Evolutionary conservation across 2,888 invertebrate species (phyloP), one percentile per base, ranked within the genome.

Genomic region (Chloromyia formosa): DNA sequence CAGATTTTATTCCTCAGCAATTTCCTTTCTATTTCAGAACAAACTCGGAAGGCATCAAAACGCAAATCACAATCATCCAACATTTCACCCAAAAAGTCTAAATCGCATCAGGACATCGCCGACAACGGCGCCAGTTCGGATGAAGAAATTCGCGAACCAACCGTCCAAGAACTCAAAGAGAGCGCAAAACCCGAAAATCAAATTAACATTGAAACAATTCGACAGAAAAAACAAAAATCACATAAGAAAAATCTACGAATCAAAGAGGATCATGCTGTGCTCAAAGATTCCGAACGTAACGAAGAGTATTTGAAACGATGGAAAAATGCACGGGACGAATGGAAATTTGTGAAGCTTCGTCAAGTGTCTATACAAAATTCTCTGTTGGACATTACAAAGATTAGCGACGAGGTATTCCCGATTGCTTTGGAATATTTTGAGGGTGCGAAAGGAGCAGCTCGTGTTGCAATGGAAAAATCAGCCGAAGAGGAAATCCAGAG

Each of bases 311-410:
- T 93, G 69, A 89, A 89, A 1, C 88, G 90, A 80, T 94, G 94
- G 94, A 91, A 93, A 82, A 87, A 92, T 81, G 87, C 89, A 76
- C 88, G 85, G 78, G 84, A 84, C 60, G 89, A 91, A 79, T 94
- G 94, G 94, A 94, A 93, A 83, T 94, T 94, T 82, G 92, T 92
- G 84, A 94, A 94, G 83, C 84, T 90, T 1, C 89, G 90, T 76
- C 94, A 94, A 85, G 88, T 91, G n/a, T 93, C 93, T 89, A 85
- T 94, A 68, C 90, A 89, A 78, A 90, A 91, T 78, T 88, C 92
- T 80, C 88, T 92, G 79, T 90, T 92, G 78, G 89, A 91, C 75
- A 84, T 87, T 14, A 81, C 83, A 2, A 87, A 89, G 78, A 82
- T 93, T 7, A 88, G 90, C 3, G 88, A 90, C 58, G 86, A 88